phyloP scores from a whole-genome alignment of 2,888 invertebrate genomes.

The Sesamia inferens region DNA sequence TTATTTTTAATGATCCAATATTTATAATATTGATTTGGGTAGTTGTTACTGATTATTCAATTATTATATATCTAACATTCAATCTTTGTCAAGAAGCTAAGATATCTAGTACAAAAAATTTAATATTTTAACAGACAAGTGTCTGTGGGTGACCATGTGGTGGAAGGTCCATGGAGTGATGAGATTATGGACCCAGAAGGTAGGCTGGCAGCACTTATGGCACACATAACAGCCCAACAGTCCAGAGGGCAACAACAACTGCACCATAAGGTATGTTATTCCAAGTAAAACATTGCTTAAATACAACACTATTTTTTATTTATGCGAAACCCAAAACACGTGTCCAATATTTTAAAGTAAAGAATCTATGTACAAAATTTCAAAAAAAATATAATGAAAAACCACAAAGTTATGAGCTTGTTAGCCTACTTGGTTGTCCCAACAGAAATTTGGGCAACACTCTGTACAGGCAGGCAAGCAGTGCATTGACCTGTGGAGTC shows the following conservation, averaged over 20 bases:
- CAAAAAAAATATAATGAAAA: too few relatives aligned
- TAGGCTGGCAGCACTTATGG: constrained; percentile 82
- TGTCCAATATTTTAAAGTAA: too few relatives aligned
- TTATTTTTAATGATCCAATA: background rate
- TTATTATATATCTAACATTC: background rate
- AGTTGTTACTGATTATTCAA: background rate
- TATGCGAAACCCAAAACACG: too few relatives aligned
- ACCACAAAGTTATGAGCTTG: too few relatives aligned
- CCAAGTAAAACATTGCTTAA: background rate
- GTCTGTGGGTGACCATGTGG: constrained; percentile 78
- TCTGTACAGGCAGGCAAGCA: too few relatives aligned
- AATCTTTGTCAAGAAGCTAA: background rate
- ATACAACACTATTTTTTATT: too few relatives aligned
- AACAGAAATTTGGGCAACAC: too few relatives aligned
- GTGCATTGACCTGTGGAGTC: too few relatives aligned
- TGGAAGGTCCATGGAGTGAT: constrained; percentile 83
- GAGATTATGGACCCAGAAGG: constrained; percentile 82
- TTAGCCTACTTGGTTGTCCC: too few relatives aligned
- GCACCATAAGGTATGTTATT: constrained; percentile 76
- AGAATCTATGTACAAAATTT: too few relatives aligned
- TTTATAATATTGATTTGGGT: background rate
- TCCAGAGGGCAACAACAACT: constrained; percentile 72
- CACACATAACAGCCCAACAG: constrained; percentile 77
- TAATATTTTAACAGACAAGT: constrained; percentile 73
- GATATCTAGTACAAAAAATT: background rate